These are phyloP conservation scores for Hyposoter didymator DNA, from an alignment of 2,888 invertebrate species.

Conservation along the genomic window DNA sequence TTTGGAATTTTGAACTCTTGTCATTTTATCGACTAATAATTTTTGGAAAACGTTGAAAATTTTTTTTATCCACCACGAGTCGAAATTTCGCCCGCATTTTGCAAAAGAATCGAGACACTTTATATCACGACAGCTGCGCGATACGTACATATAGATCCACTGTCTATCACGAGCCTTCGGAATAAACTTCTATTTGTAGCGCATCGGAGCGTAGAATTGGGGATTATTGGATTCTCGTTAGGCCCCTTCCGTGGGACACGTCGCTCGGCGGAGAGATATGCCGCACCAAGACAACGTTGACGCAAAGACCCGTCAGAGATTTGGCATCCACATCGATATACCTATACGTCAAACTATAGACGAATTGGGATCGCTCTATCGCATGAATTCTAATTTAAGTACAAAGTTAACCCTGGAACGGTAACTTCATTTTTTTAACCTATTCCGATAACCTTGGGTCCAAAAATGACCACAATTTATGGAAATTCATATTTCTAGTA, in stretches of 20 bases:
- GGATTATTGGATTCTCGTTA: conserved; percentile 82
- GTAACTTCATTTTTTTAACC: too few species aligned
- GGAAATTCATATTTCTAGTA: too few species aligned
- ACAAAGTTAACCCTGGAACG: background rate
- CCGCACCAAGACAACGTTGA: conserved; percentile 35
- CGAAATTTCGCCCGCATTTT: background rate
- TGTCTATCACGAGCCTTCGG: conserved; percentile 70
- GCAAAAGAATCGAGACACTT: background rate
- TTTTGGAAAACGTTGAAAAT: background rate
- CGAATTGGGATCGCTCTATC: background rate
- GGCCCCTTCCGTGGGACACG: conserved; percentile 55
- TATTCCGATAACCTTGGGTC: too few species aligned
- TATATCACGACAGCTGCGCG: conserved; percentile 1
- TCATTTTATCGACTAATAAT: background rate
- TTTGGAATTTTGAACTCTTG: too few species aligned
- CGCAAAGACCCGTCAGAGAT: conserved; percentile 50
- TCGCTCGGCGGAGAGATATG: conserved; percentile 48
- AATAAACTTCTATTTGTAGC: conserved; percentile 80
- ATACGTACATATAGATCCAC: conserved; percentile 31
- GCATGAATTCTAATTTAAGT: background rate
- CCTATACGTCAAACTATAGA: conserved; percentile 1
- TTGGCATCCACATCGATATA: background rate
- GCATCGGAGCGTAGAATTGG: conserved; percentile 80
- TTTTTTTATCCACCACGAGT: background rate
- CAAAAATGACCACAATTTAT: too few species aligned